Base-by-base conservation (phyloP, 2,113 vertebrate species). In the Pungitius pungitius region DNA sequence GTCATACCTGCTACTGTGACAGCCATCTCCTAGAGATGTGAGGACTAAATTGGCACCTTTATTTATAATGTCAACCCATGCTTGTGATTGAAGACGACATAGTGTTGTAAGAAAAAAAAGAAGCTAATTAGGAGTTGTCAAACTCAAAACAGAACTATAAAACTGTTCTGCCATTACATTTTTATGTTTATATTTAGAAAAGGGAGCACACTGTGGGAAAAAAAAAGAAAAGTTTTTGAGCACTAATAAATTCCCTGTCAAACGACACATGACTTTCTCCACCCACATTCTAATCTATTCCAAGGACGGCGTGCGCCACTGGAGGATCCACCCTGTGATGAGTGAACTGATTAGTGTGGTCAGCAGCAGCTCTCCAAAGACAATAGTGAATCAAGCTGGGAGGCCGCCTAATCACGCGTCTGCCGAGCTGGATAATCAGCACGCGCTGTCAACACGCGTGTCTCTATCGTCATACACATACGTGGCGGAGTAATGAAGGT, bases 381-480 rank as follows among this genome's bases (percentile, higher is more conserved):
- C 84, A 87, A 83, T 69, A 13, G 54, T 33, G 52, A 83, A 87
- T 84, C 80, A 80, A 71, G n/a, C n/a, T 37, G 18, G 63, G 49
- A 64, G 33, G 10, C 58, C 6, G 17, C 42, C 37, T 75, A 55
- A 69, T 85, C 77, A 63, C 75, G 30, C 18, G 55, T 55, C 72
- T 37, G 76, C 79, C 85, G 62, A 26, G 58, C 63, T 12, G 55
- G 66, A 83, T 65, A 78, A 87, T 90, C 74, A 85, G 26, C 61
- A 55, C n/a, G 33, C 10, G 42, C 61, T 39, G 33, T 72, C 77
- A 81, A 24, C 65, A 63, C n/a, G 56, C 0, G 42, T 37, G 67
- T 80, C 10, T 62, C 37, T 52, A 2, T 10, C 52, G 37, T 65
- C 17, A 17, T 4, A 15, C 49, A 45, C 1, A n/a, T n/a, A 1